A percentile compares a stretch with the other conserved stretches of the same genome.
Evolutionary conservation across 2,797 vertebrate species (phyloP).

Genomic region (Scolopax bukidnonensis): DNA sequence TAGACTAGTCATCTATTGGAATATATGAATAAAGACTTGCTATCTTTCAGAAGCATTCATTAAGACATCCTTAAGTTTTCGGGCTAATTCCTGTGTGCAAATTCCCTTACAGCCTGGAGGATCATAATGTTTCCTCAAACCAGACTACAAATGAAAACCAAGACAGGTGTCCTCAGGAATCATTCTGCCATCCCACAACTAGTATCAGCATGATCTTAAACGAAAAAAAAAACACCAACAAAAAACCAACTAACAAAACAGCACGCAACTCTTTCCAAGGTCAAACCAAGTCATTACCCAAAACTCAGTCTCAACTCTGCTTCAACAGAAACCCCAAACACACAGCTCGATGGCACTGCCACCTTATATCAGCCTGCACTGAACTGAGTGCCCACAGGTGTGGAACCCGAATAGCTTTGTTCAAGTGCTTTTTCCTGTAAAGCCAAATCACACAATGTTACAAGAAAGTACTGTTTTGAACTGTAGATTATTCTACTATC

Average conservation of each 20-base stretch:
- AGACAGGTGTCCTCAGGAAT: not conserved
- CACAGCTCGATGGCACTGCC: not conserved
- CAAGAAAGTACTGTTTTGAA: not conserved
- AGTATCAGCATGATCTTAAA: not conserved
- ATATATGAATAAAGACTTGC: not conserved
- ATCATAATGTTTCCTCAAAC: not conserved
- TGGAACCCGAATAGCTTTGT: not conserved
- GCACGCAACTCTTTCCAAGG: not conserved
- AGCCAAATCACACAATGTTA: not conserved
- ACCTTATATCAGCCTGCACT: not conserved
- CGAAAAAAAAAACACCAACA: not conserved
- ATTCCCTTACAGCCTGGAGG: not conserved
- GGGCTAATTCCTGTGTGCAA: not conserved
- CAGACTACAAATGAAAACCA: not conserved
- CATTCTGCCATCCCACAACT: not conserved
- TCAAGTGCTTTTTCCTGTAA: not conserved
- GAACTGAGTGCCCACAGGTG: accelerated
- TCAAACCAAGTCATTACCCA: not conserved
- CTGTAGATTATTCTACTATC: not conserved
- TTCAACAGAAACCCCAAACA: not conserved
- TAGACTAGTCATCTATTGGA: not conserved
- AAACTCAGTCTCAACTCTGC: not conserved
- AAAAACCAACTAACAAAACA: not conserved
- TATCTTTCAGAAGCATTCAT: not conserved
- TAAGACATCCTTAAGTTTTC: not conserved